Evolutionary conservation across 2,113 vertebrate species (phyloP).

Genomic region (Oplegnathus fasciatus): DNA sequence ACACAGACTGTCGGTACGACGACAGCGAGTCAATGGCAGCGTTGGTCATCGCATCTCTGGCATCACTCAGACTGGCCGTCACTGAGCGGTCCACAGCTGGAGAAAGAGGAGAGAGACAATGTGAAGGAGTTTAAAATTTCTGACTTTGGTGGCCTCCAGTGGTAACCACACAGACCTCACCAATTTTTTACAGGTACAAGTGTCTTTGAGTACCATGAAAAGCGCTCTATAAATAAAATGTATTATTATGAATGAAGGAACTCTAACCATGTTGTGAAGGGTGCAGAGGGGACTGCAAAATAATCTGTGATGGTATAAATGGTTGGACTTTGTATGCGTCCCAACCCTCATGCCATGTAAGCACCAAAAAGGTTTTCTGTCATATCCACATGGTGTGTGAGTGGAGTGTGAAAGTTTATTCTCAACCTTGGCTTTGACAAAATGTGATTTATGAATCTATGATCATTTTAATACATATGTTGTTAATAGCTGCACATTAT

Average conservation of each 20-base stretch:
- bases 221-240: too few species aligned
- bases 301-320: not conserved
- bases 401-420: not conserved
- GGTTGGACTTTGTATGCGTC: not conserved
- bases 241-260: too few species aligned
- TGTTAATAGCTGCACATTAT: not conserved
- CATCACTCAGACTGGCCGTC: constrained; percentile 92
- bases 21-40: constrained; percentile 92
- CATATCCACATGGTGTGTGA: not conserved
- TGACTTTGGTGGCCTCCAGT: not conserved
- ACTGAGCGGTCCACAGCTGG: constrained; percentile 94
- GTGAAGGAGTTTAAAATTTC: not conserved
- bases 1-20: constrained; percentile 89
- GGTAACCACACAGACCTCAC: not conserved
- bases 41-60: constrained; percentile 94
- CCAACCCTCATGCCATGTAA: not conserved
- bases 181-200: too few species aligned
- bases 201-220: too few species aligned
- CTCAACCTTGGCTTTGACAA: not conserved
- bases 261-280: too few species aligned
- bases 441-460: not conserved
- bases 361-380: not conserved
- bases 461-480: not conserved
- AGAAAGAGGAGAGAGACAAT: not conserved
- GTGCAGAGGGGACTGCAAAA: not conserved